Evolutionary conservation across 2,888 invertebrate species (phyloP), one percentile per base, ranked within the genome.

Genomic region (Cheilosia pagana): DNA sequence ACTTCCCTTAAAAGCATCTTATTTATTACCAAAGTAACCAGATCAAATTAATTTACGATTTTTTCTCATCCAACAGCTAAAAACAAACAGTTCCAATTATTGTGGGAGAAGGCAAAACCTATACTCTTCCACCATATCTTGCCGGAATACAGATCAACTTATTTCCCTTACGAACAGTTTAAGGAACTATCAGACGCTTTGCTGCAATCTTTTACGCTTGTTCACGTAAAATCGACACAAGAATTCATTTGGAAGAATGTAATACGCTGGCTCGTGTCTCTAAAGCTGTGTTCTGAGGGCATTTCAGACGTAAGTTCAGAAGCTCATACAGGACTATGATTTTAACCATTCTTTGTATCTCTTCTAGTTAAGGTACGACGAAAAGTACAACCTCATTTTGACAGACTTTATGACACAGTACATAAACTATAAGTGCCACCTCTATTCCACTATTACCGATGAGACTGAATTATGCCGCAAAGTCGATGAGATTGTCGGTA

Each of bases 321-420:
- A 3, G 21, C 10, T 16, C 1, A 48, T 52, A 41, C n/a, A 16
- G 23, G 12, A n/a, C 23, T 41, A 10, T 39, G 31, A 14, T 3
- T 21, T 21, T 21, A 14, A 16, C 25, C 41, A 62, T 3, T 41
- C 10, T 31, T n/a, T 41, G n/a, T 25, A 21, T n/a, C 19, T 57
- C 23, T 53, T 87, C 70, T 2, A 87, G 87, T 25, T 87, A 25
- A 70, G 70, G 28, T 31, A 79, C 7, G 87, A 87, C 41, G 57
- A 70, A 59, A 77, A 59, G 55, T 87, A 77, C 52, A 87, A 87
- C 43, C 41, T 87, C 10, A 81, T 87, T 3, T 43, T 87, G 21
- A 85, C 83, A 19, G 81, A 87, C 19, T 70, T 86, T 48, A 85
- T 87, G 81, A 60, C 81, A 43, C 85, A 86, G 52, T 87, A 86